These are phyloP conservation scores for Thalassophryne amazonica DNA, from an alignment of 2,797 vertebrate genomes.

Conservation along the genomic window DNA sequence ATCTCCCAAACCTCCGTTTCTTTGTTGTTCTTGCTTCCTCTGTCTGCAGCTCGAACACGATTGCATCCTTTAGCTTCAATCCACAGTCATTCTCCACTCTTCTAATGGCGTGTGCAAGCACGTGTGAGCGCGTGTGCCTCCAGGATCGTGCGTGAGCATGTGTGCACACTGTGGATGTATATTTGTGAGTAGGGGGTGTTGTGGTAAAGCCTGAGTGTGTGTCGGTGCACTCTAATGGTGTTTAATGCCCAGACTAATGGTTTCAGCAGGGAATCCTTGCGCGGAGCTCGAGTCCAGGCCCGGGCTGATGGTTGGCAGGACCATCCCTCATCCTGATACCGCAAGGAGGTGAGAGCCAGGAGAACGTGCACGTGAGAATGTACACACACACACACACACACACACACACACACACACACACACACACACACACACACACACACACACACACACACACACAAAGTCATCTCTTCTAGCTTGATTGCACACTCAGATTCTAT, in stretches of 20 bases:
- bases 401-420: conserved; percentile 3
- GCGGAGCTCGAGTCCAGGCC: conserved; percentile 92
- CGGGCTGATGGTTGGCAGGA: conserved; percentile 94
- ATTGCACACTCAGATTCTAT: conserved; percentile 28
- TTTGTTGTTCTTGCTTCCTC: conserved; percentile 7
- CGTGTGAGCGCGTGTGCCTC: background rate
- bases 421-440: conserved; percentile 12
- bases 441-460: conserved; percentile 19
- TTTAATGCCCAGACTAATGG: conserved; percentile 98
- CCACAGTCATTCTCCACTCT: conserved; percentile 79
- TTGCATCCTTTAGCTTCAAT: conserved; percentile 70
- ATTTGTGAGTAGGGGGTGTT: background rate
- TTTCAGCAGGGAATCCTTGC: conserved; percentile 98
- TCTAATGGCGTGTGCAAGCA: conserved; percentile 18
- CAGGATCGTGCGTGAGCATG: background rate
- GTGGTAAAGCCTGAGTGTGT: conserved; percentile 10
- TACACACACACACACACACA: conserved; percentile 17
- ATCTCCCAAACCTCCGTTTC: conserved; percentile 18
- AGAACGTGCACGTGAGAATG: conserved; percentile 40
- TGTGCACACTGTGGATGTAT: conserved; percentile 1
- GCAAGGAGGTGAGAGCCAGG: conserved; percentile 67
- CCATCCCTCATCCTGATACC: conserved; percentile 93
- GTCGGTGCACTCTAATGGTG: conserved; percentile 85
- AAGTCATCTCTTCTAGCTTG: conserved; percentile 28
- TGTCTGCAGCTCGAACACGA: conserved; percentile 1